These are phyloP conservation scores for Myrmecophaga tridactyla DNA, from an alignment of 2,113 vertebrate genomes.

Conservation along the genomic window DNA sequence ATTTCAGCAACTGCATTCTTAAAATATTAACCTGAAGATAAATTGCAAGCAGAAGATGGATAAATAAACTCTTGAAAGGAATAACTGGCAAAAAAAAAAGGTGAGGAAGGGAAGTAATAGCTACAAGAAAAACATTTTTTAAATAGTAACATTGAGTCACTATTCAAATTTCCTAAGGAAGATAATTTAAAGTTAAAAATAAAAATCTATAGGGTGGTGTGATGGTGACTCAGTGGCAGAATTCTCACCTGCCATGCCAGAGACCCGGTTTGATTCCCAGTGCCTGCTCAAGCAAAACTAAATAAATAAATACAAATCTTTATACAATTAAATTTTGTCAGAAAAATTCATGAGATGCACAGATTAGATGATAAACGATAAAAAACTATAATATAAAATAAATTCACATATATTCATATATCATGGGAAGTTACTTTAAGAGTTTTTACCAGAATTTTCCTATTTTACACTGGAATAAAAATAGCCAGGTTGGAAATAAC, in stretches of 20 bases:
- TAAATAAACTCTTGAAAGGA: neutral
- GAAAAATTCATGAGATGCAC: neutral
- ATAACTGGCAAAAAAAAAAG: neutral
- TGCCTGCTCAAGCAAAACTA: too few species aligned
- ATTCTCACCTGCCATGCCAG: too few species aligned
- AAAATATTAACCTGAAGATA: rapidly evolving
- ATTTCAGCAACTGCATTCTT: neutral
- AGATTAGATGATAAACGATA: neutral
- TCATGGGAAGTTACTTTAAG: neutral
- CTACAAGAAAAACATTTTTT: neutral
- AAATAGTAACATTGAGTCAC: too few species aligned
- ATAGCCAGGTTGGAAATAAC: neutral
- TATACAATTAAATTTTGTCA: neutral
- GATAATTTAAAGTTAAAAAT: neutral
- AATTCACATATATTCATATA: neutral
- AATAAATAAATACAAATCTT: too few species aligned
- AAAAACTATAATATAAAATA: neutral
- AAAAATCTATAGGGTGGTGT: too few species aligned
- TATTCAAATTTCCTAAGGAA: too few species aligned
- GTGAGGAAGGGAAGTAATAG: neutral
- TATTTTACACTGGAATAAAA: neutral
- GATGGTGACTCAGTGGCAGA: too few species aligned
- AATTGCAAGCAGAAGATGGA: neutral
- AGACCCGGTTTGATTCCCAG: too few species aligned
- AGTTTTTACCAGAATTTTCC: too few species aligned